Percentiles rank a stretch among this genome's conserved stretches.
These are phyloP conservation scores for Xylocampa areola DNA, from an alignment of 2,888 invertebrate species.

Conservation along the genomic window DNA sequence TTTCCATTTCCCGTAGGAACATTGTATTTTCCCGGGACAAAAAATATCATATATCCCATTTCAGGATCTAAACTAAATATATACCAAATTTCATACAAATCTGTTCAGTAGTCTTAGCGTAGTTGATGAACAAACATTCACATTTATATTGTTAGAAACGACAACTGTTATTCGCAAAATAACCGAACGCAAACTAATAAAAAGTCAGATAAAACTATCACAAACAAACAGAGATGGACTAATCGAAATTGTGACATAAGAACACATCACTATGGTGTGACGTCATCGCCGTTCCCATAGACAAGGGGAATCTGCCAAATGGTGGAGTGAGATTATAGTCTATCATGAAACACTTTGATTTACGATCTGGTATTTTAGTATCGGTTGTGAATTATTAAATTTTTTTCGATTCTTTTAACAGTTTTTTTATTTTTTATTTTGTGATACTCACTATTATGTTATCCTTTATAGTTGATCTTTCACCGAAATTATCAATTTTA, in stretches of 20 bases:
- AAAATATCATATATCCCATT: too few relatives aligned
- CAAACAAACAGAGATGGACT: conserved; percentile 26
- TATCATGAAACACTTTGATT: conserved; percentile 42
- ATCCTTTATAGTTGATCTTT: too few relatives aligned
- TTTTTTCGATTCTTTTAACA: conserved; percentile 10
- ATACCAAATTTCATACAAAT: too few relatives aligned
- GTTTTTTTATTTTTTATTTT: conserved; percentile 2
- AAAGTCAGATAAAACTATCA: conserved; percentile 14
- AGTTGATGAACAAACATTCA: too few relatives aligned
- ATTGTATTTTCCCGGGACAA: too few relatives aligned
- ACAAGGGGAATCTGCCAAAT: conserved; percentile 18
- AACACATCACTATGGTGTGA: conserved; percentile 19
- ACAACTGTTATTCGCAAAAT: too few relatives aligned
- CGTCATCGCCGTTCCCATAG: conserved; percentile 40
- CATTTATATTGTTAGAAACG: too few relatives aligned
- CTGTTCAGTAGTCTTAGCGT: too few relatives aligned
- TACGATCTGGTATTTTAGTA: conserved; percentile 30
- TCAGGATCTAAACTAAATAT: too few relatives aligned
- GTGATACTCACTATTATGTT: not conserved
- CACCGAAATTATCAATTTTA: too few relatives aligned
- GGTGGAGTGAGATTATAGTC: conserved; percentile 39
- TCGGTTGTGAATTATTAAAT: conserved; percentile 8
- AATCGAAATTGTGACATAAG: conserved; percentile 43
- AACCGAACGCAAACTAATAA: not conserved
- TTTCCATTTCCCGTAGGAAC: too few relatives aligned